A percentile compares a stretch with the other conserved stretches of the same genome.
Evolutionary conservation across 2,797 vertebrate species (phyloP).

Genomic region (Acanthurus tractus): DNA sequence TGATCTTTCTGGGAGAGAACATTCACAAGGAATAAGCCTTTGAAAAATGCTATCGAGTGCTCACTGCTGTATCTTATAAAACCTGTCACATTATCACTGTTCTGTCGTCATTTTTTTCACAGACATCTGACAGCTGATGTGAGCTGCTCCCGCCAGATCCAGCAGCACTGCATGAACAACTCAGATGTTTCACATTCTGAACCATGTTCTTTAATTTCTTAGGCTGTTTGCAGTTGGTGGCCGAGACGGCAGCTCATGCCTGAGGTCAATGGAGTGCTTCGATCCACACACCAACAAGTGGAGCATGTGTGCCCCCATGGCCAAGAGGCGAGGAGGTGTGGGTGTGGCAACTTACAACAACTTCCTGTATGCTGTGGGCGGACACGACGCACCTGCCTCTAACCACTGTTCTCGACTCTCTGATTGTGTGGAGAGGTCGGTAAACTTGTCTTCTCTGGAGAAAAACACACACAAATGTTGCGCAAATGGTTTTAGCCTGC

Average conservation of each 20-base stretch:
- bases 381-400: constrained; percentile 95
- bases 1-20: constrained; percentile 61
- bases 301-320: constrained; percentile 95
- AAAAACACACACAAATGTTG: constrained; percentile 34
- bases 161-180: no score
- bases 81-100: constrained; percentile 25
- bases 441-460: constrained; percentile 21
- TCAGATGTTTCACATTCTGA: neutral
- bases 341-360: constrained; percentile 96
- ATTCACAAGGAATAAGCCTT: constrained; percentile 48
- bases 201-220: constrained; percentile 24
- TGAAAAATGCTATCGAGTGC: constrained; percentile 39
- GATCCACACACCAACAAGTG: constrained; percentile 99
- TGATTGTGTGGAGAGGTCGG: constrained; percentile 95
- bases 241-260: constrained; percentile 95
- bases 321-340: constrained; percentile 94
- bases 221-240: constrained; percentile 96
- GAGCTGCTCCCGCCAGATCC: neutral
- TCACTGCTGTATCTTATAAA: constrained; percentile 25
- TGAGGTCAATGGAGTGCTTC: constrained; percentile 97
- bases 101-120: constrained; percentile 21
- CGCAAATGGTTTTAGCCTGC: neutral
- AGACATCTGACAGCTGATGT: constrained; percentile 17
- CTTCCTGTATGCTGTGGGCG: constrained; percentile 95
- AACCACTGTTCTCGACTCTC: constrained; percentile 96